Evolutionary conservation across 2,797 vertebrate species (phyloP).

Genomic region (Apodemus agrarius): DNA sequence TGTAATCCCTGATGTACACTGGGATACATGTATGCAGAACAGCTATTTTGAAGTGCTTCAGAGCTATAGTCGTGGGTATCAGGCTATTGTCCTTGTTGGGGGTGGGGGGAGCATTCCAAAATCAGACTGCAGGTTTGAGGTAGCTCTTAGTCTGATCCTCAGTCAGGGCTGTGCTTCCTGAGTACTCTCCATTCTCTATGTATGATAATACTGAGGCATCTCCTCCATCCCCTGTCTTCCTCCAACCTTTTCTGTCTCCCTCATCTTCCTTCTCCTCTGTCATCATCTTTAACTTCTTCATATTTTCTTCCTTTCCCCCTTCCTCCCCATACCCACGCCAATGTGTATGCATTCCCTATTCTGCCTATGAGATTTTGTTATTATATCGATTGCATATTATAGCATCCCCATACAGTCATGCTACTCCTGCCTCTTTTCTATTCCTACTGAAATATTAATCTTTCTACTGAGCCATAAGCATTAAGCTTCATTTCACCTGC

Average conservation of each 20-base stretch:
- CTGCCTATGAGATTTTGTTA: background rate
- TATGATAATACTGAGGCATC: background rate
- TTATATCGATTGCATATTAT: background rate
- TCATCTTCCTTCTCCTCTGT: background rate
- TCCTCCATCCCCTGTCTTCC: background rate
- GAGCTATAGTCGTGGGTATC: background rate
- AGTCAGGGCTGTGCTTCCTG: background rate
- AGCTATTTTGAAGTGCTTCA: background rate
- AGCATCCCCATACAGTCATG: background rate
- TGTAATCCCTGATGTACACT: background rate
- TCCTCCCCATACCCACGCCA: too few species aligned
- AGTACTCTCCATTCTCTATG: background rate
- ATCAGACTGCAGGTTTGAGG: background rate
- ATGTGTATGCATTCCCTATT: background rate
- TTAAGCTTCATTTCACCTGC: background rate
- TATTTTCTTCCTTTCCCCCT: background rate
- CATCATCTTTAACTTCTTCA: background rate
- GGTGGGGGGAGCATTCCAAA: background rate
- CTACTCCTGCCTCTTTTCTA: background rate
- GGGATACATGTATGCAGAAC: background rate
- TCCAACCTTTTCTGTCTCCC: background rate
- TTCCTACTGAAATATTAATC: background rate
- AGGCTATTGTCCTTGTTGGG: background rate
- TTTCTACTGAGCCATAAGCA: background rate
- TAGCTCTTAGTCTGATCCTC: background rate